These are phyloP conservation scores for Leptopilina boulardi DNA, from an alignment of 1,140 invertebrate species.

Conservation along the genomic window DNA sequence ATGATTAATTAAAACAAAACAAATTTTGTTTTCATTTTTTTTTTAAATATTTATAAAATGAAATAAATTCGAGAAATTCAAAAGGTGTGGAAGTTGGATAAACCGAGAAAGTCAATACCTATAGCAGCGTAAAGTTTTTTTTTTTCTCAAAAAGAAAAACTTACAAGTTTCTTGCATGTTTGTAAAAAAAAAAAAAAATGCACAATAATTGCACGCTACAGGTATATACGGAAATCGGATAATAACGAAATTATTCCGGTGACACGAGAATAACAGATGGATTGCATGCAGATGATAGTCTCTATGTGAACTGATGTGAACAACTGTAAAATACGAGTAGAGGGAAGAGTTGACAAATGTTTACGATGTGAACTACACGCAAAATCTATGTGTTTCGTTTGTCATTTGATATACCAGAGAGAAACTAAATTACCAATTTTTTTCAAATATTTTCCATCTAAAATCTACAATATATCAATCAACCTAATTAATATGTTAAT, in stretches of 20 bases:
- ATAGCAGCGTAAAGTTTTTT: not conserved
- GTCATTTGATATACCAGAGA: constrained; percentile 38
- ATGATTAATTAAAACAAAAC: too few species aligned
- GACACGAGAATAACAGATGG: constrained; percentile 28
- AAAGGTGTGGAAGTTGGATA: not conserved
- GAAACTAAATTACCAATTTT: constrained; percentile 39
- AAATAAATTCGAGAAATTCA: not conserved
- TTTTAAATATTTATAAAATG: too few species aligned
- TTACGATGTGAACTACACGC: constrained; percentile 50
- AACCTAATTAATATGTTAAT: too few species aligned
- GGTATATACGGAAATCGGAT: constrained; percentile 11
- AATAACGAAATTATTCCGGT: constrained; percentile 26
- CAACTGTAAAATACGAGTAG: constrained; percentile 55
- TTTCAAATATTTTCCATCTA: not conserved
- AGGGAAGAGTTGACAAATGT: constrained; percentile 59
- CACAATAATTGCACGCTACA: constrained; percentile 21
- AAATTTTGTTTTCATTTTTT: too few species aligned
- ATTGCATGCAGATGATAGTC: constrained; percentile 13
- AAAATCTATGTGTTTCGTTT: constrained; percentile 45
- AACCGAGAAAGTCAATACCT: not conserved
- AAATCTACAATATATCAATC: not conserved
- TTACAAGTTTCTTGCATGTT: constrained; percentile 24
- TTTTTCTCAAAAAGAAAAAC: not conserved
- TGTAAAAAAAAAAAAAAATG: too few species aligned
- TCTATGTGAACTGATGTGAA: too few species aligned